A percentile compares a stretch with the other conserved stretches of the same genome.
Evolutionary conservation across 1,140 invertebrate species (phyloP).

Genomic region (Monochamus saltuarius): DNA sequence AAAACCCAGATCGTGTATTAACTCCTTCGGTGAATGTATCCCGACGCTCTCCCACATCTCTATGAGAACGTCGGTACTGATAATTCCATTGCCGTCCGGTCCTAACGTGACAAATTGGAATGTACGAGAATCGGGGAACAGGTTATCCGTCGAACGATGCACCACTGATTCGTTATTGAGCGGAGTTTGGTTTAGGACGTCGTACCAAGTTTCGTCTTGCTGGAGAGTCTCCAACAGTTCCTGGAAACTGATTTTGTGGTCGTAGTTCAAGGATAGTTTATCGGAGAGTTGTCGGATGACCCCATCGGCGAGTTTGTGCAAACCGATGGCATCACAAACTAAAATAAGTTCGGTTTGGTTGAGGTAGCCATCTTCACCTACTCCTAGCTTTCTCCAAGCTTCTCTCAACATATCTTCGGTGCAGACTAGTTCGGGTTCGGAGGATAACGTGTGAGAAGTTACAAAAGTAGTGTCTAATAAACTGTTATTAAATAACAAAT

Average conservation of each 20-base stretch:
- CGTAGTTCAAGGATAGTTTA: conserved; percentile 63
- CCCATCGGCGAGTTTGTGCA: conserved; percentile 61
- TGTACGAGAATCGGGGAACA: conserved; percentile 44
- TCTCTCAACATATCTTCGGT: conserved; percentile 53
- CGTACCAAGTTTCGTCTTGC: conserved; percentile 52
- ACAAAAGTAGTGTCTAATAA: conserved; percentile 25
- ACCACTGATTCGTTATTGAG: conserved; percentile 33
- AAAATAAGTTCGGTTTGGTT: conserved; percentile 59
- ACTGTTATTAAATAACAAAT: conserved; percentile 26
- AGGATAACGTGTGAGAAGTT: conserved; percentile 24
- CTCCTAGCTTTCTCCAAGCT: conserved; percentile 62
- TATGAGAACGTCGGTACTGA: conserved; percentile 57
- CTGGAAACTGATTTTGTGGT: conserved; percentile 67
- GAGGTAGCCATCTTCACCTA: conserved; percentile 63
- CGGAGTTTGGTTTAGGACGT: conserved; percentile 48
- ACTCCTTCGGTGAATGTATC: conserved; percentile 60
- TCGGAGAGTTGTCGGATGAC: conserved; percentile 68
- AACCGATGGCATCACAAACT: conserved; percentile 57
- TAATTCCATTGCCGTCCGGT: conserved; percentile 47
- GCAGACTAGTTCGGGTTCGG: conserved; percentile 40
- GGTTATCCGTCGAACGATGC: conserved; percentile 34
- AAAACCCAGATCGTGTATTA: conserved; percentile 73
- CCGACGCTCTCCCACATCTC: conserved; percentile 74
- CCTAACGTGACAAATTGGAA: conserved; percentile 47
- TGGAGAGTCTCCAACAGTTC: conserved; percentile 67